Percentiles rank a stretch among this genome's conserved stretches.
Evolutionary conservation across 1,140 invertebrate species (phyloP).

Genomic region (Drosophila chauvacae): DNA sequence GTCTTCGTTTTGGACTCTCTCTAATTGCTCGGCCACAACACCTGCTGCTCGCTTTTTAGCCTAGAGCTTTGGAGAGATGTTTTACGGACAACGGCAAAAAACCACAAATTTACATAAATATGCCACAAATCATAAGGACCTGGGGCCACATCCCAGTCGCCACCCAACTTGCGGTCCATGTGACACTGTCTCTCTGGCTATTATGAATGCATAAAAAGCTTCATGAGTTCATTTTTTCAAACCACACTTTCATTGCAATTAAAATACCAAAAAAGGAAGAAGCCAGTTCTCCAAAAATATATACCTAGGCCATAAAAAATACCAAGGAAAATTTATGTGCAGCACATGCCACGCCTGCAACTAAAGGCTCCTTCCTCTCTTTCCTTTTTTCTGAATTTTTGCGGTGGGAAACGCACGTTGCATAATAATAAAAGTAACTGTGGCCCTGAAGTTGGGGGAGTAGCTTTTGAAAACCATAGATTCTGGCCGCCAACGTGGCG

Average conservation of each 20-base stretch:
- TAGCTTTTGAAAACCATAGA: constrained; percentile 46
- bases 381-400: constrained; percentile 25
- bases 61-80: constrained; percentile 40
- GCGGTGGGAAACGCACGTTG: constrained; percentile 63
- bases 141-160: constrained; percentile 10
- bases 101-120: constrained; percentile 83
- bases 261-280: constrained; percentile 57
- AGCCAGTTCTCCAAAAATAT: constrained; percentile 14
- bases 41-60: constrained; percentile 54
- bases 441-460: background rate
- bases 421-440: constrained; percentile 73
- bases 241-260: constrained; percentile 73
- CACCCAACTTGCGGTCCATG: constrained; percentile 49
- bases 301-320: constrained; percentile 56
- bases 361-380: constrained; percentile 40
- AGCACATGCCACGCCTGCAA: constrained; percentile 60
- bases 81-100: constrained; percentile 53
- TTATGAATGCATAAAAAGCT: constrained; percentile 78
- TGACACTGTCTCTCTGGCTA: constrained; percentile 57
- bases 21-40: constrained; percentile 76
- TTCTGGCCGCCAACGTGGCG: constrained; percentile 12
- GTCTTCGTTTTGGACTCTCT: constrained; percentile 40
- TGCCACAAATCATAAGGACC: constrained; percentile 76
- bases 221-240: constrained; percentile 73
- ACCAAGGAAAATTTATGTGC: constrained; percentile 71